Evolutionary conservation across 1,140 invertebrate species (phyloP), one percentile per base, ranked within the genome.

Genomic region (Nasonia vitripennis): DNA sequence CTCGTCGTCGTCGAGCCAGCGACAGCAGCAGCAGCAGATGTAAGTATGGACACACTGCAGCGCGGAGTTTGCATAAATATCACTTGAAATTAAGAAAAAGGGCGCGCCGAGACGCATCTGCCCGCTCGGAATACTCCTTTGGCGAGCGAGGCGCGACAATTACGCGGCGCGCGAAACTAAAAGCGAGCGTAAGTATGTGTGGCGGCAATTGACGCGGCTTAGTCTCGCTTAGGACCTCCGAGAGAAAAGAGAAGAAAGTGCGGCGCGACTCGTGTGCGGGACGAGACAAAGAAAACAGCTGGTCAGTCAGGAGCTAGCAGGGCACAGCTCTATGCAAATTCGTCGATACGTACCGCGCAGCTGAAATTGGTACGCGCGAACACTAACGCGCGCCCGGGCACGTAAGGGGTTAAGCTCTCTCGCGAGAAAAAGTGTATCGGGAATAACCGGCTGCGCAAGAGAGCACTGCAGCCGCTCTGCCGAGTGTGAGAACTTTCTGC

Each of bases 401-500:
- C 27, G 27, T 14, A 68, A 23, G 17, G 67, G 23, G 67, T 68
- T 68, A 6, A 27, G 23, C 67, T 68, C 23, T 11, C 34, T 37
- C 5, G 34, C 67, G 67, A 23, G 23, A 23, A 11, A 68, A 71
- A 71, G 68, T 62, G 6, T 62, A 62, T 62, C 20, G 55, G 55
- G 55, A 62, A 62, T 62, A 62, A 62, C 55, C 55, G 55, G 55
- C 55, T 62, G 68, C 9, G 27, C 68, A 71, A 71, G 68, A 34
- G 68, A 31, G 68, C 74, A 34, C 12, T 37, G 74, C 74, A 51
- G 77, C n/a, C 23, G 79, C 67, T 48, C 11, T 27, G 62, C 11
- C 9, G 34, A 82, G 74, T 81, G 79, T 81, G 79, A 82, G 80
- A 82, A 86, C 74, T 81, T 80, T 70, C 78, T 80, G 78, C 78